phyloP scores from a whole-genome alignment of 2,113 vertebrate species.

The Smithornis capensis region DNA sequence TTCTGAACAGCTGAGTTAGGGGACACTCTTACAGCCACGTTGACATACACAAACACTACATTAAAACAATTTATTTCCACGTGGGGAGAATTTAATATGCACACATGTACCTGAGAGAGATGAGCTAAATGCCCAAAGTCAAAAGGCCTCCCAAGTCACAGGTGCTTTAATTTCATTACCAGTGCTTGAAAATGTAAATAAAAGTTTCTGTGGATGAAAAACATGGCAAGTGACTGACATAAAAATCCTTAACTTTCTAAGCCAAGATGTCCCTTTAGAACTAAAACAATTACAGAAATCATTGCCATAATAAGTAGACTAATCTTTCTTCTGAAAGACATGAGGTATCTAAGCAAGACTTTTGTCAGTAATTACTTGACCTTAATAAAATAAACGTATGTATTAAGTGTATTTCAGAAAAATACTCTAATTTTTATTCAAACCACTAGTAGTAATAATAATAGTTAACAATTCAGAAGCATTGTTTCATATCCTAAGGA shows the following conservation, averaged over 20 bases:
- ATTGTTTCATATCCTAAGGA: not conserved
- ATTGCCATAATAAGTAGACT: not conserved
- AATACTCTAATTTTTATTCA: not conserved
- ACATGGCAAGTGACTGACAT: not conserved
- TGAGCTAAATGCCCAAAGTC: not conserved
- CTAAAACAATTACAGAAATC: not conserved
- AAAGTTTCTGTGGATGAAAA: not conserved
- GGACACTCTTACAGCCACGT: not conserved
- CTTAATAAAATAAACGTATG: not conserved
- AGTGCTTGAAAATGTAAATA: not conserved
- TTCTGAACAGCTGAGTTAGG: not conserved
- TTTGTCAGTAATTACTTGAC: not conserved
- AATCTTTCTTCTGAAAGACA: not conserved
- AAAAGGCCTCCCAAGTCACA: not conserved
- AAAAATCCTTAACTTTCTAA: not conserved
- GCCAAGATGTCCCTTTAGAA: not conserved
- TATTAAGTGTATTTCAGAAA: not conserved
- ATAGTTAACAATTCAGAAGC: not conserved
- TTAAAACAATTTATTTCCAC: not conserved
- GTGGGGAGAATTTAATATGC: not conserved
- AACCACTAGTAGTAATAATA: not conserved
- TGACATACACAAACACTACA: not conserved
- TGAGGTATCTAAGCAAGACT: not conserved
- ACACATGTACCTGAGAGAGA: fast-evolving
- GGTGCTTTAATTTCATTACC: not conserved